Percentiles rank a stretch among this genome's conserved stretches.
Evolutionary conservation across 2,888 invertebrate genomes (phyloP).

Genomic region (Acleris laterana): DNA sequence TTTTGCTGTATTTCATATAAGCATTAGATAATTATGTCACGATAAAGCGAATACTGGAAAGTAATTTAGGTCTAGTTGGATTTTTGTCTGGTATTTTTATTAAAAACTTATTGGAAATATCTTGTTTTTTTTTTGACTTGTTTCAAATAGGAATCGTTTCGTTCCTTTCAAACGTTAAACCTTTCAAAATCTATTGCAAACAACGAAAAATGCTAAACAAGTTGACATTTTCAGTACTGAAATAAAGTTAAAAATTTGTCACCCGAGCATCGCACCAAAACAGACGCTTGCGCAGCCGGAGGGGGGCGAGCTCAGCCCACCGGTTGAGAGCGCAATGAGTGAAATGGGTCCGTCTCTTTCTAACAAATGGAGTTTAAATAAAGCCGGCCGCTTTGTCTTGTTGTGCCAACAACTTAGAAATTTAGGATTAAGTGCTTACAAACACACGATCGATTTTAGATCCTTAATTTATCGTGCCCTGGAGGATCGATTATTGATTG

Average conservation of each 20-base stretch:
- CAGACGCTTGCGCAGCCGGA: slow-evolving; percentile 71
- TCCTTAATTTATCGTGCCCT: slow-evolving; percentile 19
- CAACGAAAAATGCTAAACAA: background rate
- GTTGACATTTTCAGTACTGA: slow-evolving; percentile 24
- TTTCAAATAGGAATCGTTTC: no score
- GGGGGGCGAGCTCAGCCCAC: slow-evolving; percentile 77
- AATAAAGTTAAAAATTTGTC: slow-evolving; percentile 60
- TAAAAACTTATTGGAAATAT: no score
- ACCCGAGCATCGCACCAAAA: slow-evolving; percentile 72
- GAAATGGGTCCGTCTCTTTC: slow-evolving; percentile 70
- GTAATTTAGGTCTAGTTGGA: no score
- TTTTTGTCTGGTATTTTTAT: no score
- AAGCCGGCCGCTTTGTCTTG: slow-evolving; percentile 14
- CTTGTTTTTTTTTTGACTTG: no score
- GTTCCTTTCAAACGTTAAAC: no score
- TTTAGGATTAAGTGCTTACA: slow-evolving; percentile 43
- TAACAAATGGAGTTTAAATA: slow-evolving; percentile 40
- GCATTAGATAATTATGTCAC: background rate
- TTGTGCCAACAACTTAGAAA: slow-evolving; percentile 14
- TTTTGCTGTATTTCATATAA: background rate
- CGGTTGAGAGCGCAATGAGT: slow-evolving; percentile 53
- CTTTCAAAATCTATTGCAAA: background rate
- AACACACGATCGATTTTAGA: slow-evolving; percentile 41
- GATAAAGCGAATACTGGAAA: background rate
- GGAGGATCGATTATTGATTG: background rate